Evolutionary conservation across 2,113 vertebrate genomes (phyloP), one percentile per base, ranked within the genome.

Genomic region (Protobothrops mucrosquamatus): DNA sequence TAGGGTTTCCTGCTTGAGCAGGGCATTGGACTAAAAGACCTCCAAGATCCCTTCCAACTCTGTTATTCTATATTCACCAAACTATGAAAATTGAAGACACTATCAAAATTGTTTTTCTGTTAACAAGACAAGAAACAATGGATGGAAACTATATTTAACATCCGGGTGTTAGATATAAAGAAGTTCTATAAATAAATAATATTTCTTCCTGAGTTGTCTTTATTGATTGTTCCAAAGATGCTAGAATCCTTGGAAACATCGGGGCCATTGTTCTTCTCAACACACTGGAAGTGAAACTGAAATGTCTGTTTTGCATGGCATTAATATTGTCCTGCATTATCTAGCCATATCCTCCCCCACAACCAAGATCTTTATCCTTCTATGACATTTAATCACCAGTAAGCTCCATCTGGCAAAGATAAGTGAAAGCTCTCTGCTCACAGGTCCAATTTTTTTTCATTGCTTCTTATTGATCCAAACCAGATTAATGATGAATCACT

Each of bases 31-130:
- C 48, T 51, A 51, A 51, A 51, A 51, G 48, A 51, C 48, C 8
- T 51, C 48, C 48, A 51, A 51, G 48, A 51, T 51, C 48, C 48
- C 48, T 51, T 51, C 48, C 48, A 51, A 51, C 48, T 51, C 48
- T 51, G 8, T 51, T 51, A 51, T 51, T 51, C 8, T 51, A 51
- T 51, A 51, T 51, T 51, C 48, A 51, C 88, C 92, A 46, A 95
- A 29, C 95, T 93, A 91, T 0, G 0, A 97, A 97, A 94, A 93
- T 29, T 89, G 39, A 57, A 96, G 48, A 46, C 43, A 74, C 0
- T 94, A 11, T 92, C 95, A 22, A 54, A 94, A 94, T 61, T 2
- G 9, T 92, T 95, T 97, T 96, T 92, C 39, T 85, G 9, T 34
- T 96, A 5, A 2, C 88, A 51, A 51, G 48, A 51, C 48, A 51